These are phyloP conservation scores for Arremon aurantiirostris DNA, from an alignment of 2,797 vertebrate species.

Conservation along the genomic window DNA sequence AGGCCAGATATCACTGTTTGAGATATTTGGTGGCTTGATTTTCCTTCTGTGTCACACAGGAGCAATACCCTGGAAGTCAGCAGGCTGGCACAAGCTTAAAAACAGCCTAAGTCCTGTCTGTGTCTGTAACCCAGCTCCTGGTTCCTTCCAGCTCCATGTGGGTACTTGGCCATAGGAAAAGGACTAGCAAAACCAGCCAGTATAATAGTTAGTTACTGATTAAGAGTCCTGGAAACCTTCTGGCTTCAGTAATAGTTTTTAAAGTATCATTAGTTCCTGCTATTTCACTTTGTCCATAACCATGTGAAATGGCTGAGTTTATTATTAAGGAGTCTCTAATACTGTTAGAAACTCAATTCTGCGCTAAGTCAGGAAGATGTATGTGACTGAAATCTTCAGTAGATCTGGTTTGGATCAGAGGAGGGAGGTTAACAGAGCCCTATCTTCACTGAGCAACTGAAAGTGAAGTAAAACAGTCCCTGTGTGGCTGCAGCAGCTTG, in stretches of 20 bases:
- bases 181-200: neutral
- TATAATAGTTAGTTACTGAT: neutral
- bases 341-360: slow-evolving; percentile 47
- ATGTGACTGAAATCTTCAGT: slow-evolving; percentile 68
- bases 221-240: slow-evolving; percentile 1
- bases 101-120: neutral
- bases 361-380: slow-evolving; percentile 66
- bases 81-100: neutral
- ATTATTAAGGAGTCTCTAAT: slow-evolving; percentile 31
- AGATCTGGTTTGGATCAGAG: slow-evolving; percentile 77
- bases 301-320: slow-evolving; percentile 6
- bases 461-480: slow-evolving; percentile 65
- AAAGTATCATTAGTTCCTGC: neutral
- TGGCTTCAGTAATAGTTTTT: neutral
- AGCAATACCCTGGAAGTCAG: neutral
- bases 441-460: slow-evolving; percentile 66
- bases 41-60: neutral
- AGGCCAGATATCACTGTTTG: neutral
- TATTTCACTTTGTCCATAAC: slow-evolving; percentile 15
- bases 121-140: neutral
- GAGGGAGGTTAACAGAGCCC: slow-evolving; percentile 48
- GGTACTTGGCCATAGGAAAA: neutral
- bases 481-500: slow-evolving; percentile 34
- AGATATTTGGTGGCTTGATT: neutral
- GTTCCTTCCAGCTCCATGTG: neutral